A percentile compares a stretch with the other conserved stretches of the same genome.
phyloP scores from a whole-genome alignment of 2,888 invertebrate species.

The Archips crataeganus region DNA sequence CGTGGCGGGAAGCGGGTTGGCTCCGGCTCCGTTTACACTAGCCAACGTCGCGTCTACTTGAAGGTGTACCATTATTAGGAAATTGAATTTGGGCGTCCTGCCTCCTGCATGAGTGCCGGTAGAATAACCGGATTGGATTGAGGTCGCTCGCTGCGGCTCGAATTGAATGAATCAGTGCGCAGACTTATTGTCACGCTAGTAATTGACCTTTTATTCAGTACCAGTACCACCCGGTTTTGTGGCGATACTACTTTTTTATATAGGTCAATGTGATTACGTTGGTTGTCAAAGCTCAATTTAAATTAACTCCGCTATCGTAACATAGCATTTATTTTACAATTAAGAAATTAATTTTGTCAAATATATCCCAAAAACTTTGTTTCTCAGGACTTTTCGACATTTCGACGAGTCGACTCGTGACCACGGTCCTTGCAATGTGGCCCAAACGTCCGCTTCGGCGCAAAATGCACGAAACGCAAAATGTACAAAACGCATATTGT shows the following conservation, averaged over 20 bases:
- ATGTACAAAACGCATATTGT: too few relatives aligned
- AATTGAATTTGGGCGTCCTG: constrained; percentile 64
- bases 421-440: too few relatives aligned
- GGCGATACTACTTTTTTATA: not conserved
- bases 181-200: constrained; percentile 15
- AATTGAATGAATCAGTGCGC: constrained; percentile 49
- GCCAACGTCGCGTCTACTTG: constrained; percentile 59
- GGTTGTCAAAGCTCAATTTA: not conserved
- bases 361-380: not conserved
- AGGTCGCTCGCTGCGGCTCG: constrained; percentile 11
- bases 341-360: not conserved
- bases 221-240: constrained; percentile 8
- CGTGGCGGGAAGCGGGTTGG: constrained; percentile 79
- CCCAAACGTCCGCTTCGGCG: too few relatives aligned
- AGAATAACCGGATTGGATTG: constrained; percentile 2
- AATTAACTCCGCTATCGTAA: not conserved
- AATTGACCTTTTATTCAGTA: constrained; percentile 28
- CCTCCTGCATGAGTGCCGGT: constrained; percentile 8
- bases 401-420: too few relatives aligned
- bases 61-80: constrained; percentile 60
- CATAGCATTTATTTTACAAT: not conserved
- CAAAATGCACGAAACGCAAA: too few relatives aligned
- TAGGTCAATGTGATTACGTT: not conserved
- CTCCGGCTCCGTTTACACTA: constrained; percentile 78
- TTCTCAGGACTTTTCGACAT: too few relatives aligned